These are phyloP conservation scores for Bombus consobrinus DNA, from an alignment of 1,140 invertebrate species.

Conservation along the genomic window DNA sequence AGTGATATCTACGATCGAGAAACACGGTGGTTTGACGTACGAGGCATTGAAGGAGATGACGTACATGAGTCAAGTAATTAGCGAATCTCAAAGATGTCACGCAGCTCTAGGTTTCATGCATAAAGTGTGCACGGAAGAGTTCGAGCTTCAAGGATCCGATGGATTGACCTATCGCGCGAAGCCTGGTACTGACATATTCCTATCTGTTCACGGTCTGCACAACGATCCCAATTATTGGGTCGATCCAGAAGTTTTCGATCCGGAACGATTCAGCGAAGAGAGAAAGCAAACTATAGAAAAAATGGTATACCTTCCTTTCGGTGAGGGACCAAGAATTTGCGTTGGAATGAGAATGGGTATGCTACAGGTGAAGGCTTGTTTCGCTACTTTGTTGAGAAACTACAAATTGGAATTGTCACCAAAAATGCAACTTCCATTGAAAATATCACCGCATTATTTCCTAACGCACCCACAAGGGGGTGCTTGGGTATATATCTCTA, in stretches of 20 bases:
- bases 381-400: conserved; percentile 54
- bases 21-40: conserved; percentile 50
- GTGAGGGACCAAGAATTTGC: conserved; percentile 84
- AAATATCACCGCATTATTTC: conserved; percentile 11
- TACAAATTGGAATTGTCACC: conserved; percentile 61
- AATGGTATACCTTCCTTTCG: conserved; percentile 84
- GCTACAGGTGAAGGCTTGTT: conserved; percentile 57
- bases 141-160: conserved; percentile 63
- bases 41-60: conserved; percentile 63
- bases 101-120: conserved; percentile 14
- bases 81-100: conserved; percentile 61
- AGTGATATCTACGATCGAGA: conserved; percentile 20
- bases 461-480: conserved; percentile 43
- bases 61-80: conserved; percentile 67
- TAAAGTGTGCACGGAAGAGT: conserved; percentile 59
- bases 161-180: conserved; percentile 55
- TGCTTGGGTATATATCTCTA: conserved; percentile 50
- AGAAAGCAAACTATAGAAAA: conserved; percentile 67
- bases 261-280: conserved; percentile 85
- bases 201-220: conserved; percentile 82
- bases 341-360: conserved; percentile 79
- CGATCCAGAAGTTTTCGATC: conserved; percentile 86
- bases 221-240: conserved; percentile 65
- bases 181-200: conserved; percentile 65
- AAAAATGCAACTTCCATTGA: conserved; percentile 55